phyloP scores from a whole-genome alignment of 2,113 vertebrate species.

The Meleagris gallopavo region DNA sequence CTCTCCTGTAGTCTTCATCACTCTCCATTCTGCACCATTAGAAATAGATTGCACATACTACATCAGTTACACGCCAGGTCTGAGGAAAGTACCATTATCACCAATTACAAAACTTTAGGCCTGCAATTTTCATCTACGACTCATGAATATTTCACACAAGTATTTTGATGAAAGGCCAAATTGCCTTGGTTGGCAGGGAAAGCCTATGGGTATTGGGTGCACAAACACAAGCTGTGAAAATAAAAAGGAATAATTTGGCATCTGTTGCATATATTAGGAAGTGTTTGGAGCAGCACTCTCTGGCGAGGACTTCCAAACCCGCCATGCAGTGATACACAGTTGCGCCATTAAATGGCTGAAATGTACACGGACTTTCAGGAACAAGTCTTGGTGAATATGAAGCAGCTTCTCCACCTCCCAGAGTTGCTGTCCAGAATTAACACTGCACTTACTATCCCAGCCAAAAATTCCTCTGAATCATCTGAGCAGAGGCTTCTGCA shows the following conservation, averaged over 20 bases:
- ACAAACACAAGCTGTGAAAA: constrained; percentile 70
- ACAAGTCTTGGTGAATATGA: constrained; percentile 28
- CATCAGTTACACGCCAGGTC: background rate
- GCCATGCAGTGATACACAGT: constrained; percentile 18
- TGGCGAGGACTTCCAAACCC: constrained; percentile 29
- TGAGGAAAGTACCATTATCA: background rate
- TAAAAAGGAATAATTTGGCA: constrained; percentile 65
- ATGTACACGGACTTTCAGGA: constrained; percentile 21
- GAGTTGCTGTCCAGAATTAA: background rate
- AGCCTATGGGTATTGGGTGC: constrained; percentile 25
- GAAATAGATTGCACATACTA: background rate
- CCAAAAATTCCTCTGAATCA: background rate
- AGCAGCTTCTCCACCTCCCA: constrained; percentile 31
- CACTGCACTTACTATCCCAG: background rate
- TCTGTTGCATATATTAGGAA: constrained; percentile 46
- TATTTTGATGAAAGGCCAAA: constrained; percentile 50
- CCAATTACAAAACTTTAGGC: constrained; percentile 5
- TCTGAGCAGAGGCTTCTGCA: background rate
- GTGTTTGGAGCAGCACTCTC: constrained; percentile 27
- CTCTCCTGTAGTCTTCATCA: background rate
- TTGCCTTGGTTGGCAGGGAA: constrained; percentile 52
- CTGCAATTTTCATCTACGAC: background rate
- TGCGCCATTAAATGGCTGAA: constrained; percentile 27
- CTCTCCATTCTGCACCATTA: background rate
- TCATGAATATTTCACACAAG: constrained; percentile 57